A percentile compares a stretch with the other conserved stretches of the same genome.
Evolutionary conservation across 2,797 vertebrate genomes (phyloP).

Genomic region (Dallia pectoralis): DNA sequence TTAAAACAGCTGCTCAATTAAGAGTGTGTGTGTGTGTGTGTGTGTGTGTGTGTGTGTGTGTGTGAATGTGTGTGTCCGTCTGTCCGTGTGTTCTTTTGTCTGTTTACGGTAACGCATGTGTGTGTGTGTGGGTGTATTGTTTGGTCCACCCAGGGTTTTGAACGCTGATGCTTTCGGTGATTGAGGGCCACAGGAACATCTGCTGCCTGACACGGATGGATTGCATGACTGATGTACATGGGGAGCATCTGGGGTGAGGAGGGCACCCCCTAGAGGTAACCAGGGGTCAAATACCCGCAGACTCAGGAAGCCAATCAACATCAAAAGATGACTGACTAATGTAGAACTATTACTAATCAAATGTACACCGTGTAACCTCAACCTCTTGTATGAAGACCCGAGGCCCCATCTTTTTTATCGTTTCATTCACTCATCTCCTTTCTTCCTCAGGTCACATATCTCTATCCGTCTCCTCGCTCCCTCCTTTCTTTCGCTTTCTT

Average conservation of each 20-base stretch:
- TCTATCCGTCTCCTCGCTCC: not conserved
- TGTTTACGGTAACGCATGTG: not conserved
- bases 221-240: slow-evolving; percentile 67
- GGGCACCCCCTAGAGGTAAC: slow-evolving; percentile 43
- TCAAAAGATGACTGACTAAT: slow-evolving; percentile 52
- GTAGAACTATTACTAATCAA: slow-evolving; percentile 59
- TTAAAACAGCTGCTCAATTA: slow-evolving; percentile 64
- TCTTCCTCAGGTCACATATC: not conserved
- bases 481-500: not conserved
- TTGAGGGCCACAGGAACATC: slow-evolving; percentile 68
- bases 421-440: slow-evolving; percentile 16
- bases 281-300: slow-evolving; percentile 52
- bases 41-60: slow-evolving; percentile 10
- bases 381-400: slow-evolving; percentile 30
- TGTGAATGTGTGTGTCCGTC: not conserved
- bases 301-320: slow-evolving; percentile 66
- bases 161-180: slow-evolving; percentile 29
- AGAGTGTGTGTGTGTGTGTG: not conserved
- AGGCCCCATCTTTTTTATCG: slow-evolving; percentile 3
- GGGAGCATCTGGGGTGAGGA: slow-evolving; percentile 58
- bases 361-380: slow-evolving; percentile 45
- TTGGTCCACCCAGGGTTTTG: slow-evolving; percentile 44
- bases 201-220: slow-evolving; percentile 71
- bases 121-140: not conserved
- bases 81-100: not conserved